Evolutionary conservation across 1,140 invertebrate genomes (phyloP).

Genomic region (Papilio machaon): DNA sequence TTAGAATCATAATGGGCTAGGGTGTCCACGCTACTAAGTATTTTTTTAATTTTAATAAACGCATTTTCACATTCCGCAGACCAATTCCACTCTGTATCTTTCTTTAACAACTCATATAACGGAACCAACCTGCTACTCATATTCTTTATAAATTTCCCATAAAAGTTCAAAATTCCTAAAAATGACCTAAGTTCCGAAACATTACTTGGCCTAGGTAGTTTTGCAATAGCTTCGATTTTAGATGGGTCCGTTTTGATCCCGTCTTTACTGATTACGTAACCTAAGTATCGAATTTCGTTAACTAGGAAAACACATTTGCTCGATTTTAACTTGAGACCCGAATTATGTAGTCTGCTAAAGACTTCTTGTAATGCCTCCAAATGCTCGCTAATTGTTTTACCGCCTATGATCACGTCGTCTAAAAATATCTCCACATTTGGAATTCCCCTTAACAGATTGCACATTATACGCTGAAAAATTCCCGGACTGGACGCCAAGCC

Average conservation of each 20-base stretch:
- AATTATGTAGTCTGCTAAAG: conserved; percentile 24
- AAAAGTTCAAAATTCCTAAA: conserved; percentile 58
- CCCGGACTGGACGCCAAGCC: neutral
- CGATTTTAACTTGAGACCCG: conserved; percentile 48
- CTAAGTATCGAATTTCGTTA: conserved; percentile 53
- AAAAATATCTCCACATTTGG: conserved; percentile 27
- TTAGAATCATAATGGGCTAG: conserved; percentile 35
- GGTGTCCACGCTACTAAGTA: conserved; percentile 42
- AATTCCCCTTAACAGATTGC: conserved; percentile 14
- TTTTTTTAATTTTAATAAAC: conserved; percentile 46
- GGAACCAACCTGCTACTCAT: conserved; percentile 53
- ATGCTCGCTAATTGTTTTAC: conserved; percentile 27
- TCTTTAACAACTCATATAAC: conserved; percentile 55
- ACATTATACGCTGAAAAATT: conserved; percentile 40
- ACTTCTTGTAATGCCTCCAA: conserved; percentile 40
- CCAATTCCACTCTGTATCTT: conserved; percentile 41
- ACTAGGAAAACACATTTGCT: conserved; percentile 56
- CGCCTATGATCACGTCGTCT: conserved; percentile 41
- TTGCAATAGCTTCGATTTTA: conserved; percentile 50
- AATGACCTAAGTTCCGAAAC: conserved; percentile 54
- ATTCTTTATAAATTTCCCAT: conserved; percentile 62
- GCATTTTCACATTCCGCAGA: conserved; percentile 40
- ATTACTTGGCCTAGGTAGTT: conserved; percentile 47
- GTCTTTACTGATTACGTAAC: conserved; percentile 39
- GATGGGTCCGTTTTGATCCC: conserved; percentile 48